Evolutionary conservation across 1,140 invertebrate species (phyloP).

Genomic region (Octopus sinensis): DNA sequence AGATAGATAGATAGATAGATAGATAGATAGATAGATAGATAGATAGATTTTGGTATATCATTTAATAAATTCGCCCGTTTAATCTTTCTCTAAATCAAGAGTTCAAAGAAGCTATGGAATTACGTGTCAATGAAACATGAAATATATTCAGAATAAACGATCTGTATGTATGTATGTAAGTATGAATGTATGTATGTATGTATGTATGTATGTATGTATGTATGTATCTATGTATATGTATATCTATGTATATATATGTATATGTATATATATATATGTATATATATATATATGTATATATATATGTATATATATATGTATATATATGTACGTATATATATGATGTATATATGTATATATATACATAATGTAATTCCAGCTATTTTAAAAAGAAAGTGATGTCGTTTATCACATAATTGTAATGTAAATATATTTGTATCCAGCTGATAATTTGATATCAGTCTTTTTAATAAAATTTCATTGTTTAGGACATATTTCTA

Average conservation of each 20-base stretch:
- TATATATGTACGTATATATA: neutral
- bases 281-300: neutral
- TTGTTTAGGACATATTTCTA: too few relatives aligned
- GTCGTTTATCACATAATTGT: too few relatives aligned
- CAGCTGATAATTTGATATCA: too few relatives aligned
- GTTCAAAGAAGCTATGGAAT: too few relatives aligned
- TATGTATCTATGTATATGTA: neutral
- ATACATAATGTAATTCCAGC: neutral
- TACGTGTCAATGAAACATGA: too few relatives aligned
- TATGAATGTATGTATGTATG: constrained; percentile 9
- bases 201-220: constrained; percentile 10
- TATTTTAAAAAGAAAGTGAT: too few relatives aligned
- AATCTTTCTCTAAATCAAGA: too few relatives aligned
- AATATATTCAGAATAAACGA: neutral
- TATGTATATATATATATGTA: neutral
- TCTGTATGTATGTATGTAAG: neutral
- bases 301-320: neutral
- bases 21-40: neutral
- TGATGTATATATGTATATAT: constrained; percentile 15
- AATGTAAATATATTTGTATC: too few relatives aligned
- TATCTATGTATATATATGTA: constrained; percentile 6
- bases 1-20: neutral
- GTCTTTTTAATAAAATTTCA: too few relatives aligned
- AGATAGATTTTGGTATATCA: too few relatives aligned
- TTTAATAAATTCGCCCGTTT: neutral